Base-by-base conservation (phyloP, 1,140 invertebrate species). In the Parasteatoda tepidariorum region DNA sequence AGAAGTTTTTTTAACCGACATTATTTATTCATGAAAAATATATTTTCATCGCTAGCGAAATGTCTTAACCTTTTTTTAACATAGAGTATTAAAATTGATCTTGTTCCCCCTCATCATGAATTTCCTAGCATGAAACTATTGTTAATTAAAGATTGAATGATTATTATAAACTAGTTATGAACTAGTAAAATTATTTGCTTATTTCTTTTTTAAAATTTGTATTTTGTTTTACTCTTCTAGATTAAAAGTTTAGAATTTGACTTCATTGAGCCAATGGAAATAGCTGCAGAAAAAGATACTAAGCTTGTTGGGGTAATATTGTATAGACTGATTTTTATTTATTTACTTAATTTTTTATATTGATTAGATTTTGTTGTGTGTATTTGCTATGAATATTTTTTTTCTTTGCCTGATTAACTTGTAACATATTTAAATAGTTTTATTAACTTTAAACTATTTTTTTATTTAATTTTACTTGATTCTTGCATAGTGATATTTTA, bases 201-300 rank as follows among this genome's bases (percentile, higher is more conserved):
- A n/a, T n/a, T n/a, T n/a, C n/a, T n/a, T n/a, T n/a, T n/a, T n/a
- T n/a, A n/a, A n/a, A n/a, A n/a, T n/a, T n/a, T n/a, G n/a, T n/a
- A n/a, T n/a, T n/a, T n/a, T n/a, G n/a, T 38, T 68, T 68, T 68
- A 38, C 15, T 18, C 33, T 79, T 64, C 11, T 74, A 83, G 81
- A 24, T 83, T 0, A 83, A 83, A 41, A 83, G 81, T 30, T 74
- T 83, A 66, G 81, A 83, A 66, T 83, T 73, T 74, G 81, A 83
- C 64, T 83, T 83, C 28, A 22, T 83, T 18, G 81, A 83, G 41
- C 81, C 81, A 0, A 83, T 83, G 81, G 81, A 83, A 83, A 83
- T 83, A 73, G 81, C 81, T 64, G 81, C 81, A 18, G 81, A 83
- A 24, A 83, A 83, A 66, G 81, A 83, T 33, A 83, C 68, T 22